phyloP scores from a whole-genome alignment of 2,113 vertebrate species.

The Gallinago paraguaiae region DNA sequence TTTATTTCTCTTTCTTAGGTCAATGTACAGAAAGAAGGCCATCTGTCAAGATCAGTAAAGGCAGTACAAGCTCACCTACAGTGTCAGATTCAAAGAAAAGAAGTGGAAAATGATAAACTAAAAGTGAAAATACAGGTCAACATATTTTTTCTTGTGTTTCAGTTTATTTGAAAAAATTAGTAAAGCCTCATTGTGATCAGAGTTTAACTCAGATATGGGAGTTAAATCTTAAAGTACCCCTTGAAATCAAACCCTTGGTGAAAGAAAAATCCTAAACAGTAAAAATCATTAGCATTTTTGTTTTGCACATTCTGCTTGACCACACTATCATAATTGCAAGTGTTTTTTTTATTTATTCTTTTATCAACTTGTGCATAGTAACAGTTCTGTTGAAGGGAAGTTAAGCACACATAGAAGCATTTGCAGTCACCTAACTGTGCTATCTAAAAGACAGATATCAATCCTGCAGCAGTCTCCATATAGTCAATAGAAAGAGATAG shows the following conservation, averaged over 20 bases:
- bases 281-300: neutral
- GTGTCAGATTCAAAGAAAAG: slow-evolving; percentile 83
- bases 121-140: slow-evolving; percentile 82
- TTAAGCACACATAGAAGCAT: neutral
- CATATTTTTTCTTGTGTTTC: neutral
- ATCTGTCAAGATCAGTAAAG: slow-evolving; percentile 77
- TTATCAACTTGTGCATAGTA: neutral
- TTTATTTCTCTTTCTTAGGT: slow-evolving; percentile 65
- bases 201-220: neutral
- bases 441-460: neutral
- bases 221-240: neutral
- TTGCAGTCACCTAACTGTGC: neutral
- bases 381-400: neutral
- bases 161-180: neutral
- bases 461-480: neutral
- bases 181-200: neutral
- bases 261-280: neutral
- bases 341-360: neutral
- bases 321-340: neutral
- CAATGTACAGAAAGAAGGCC: slow-evolving; percentile 68
- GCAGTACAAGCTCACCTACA: slow-evolving; percentile 80
- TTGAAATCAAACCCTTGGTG: neutral
- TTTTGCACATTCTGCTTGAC: neutral
- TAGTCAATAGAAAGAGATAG: neutral
- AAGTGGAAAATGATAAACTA: slow-evolving; percentile 82